Evolutionary conservation across 1,140 invertebrate genomes (phyloP), one percentile per base, ranked within the genome.

Genomic region (Cherax quadricarinatus): DNA sequence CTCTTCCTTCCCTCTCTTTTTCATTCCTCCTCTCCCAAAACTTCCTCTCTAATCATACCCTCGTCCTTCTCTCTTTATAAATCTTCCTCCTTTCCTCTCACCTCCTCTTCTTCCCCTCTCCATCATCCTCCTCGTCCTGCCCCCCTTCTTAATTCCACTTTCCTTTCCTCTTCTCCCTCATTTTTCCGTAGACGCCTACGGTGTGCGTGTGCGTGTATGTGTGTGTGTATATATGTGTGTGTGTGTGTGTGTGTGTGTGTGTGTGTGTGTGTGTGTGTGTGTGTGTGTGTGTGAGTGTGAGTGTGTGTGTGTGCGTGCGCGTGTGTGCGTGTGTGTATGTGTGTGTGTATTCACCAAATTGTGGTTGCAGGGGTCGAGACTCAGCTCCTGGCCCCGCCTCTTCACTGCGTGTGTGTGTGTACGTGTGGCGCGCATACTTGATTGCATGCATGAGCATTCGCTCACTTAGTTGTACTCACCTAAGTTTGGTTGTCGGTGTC

Each of bases 131-230:
- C 14, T 48, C 5, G 24, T 57, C n/a, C 12, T 1, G 16, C n/a
- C 49, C 53, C 51, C 12, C 24, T 21, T 84, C 49, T 84, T 51
- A 14, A 16, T 84, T 51, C 21, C 49, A 66, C 30, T 12, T 24
- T 49, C 24, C 60, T 49, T 66, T 21, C 41, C 57, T 57, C 1
- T 57, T 57, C 53, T 41, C 53, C 53, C 53, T 57, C 53, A 57
- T 14, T 57, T 57, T 12, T 70, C n/a, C 48, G 4, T 49, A 21
- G 66, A 60, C 84, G 80, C 80, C 80, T 53, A 48, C 80, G 21
- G 51, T 84, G 82, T 83, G n/a, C n/a, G n/a, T 80, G 30, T 53
- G 41, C 86, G 75, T 60, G 81, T 62, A 88, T 88, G 81, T 81
- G 80, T 57, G 81, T 24, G 86, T 24, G 62, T 10, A 21, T 66